Percentiles rank a stretch among this genome's conserved stretches.
Conservation (phyloP, 2,797 vertebrate species). For the Thunnus albacares region DNA sequence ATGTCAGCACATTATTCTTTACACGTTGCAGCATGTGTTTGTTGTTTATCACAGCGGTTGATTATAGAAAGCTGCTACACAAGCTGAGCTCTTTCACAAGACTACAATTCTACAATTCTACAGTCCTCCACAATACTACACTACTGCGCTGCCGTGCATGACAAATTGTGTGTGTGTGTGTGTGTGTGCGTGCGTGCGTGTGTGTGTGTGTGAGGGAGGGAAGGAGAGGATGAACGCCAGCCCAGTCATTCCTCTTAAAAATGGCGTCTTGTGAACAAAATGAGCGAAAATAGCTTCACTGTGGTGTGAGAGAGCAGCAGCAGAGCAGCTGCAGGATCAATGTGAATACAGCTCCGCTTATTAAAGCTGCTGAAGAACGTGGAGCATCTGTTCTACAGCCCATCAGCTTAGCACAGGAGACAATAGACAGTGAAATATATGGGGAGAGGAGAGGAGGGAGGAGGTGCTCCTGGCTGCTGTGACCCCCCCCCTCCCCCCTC, state of each 20-base stretch:
- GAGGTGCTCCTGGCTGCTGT: conserved; percentile 83
- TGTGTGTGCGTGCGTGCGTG: conserved; percentile 14
- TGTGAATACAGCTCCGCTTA: background rate
- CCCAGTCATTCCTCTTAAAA: conserved; percentile 81
- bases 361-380: conserved; percentile 38
- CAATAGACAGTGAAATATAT: conserved; percentile 86
- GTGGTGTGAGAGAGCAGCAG: conserved; percentile 23
- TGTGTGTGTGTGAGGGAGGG: conserved; percentile 36
- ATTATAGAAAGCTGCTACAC: background rate
- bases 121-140: conserved; percentile 24
- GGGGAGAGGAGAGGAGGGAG: conserved; percentile 75
- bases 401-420: conserved; percentile 75
- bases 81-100: conserved; percentile 8
- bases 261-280: conserved; percentile 85
- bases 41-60: conserved; percentile 15
- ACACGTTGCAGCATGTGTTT: conserved; percentile 23
- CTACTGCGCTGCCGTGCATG: conserved; percentile 49
- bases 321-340: conserved; percentile 20
- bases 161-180: conserved; percentile 33
- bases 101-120: background rate
- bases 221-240: conserved; percentile 65
- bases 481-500: conserved; percentile 74
- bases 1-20: conserved; percentile 5
- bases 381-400: conserved; percentile 62
- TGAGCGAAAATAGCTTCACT: conserved; percentile 61